A percentile compares a stretch with the other conserved stretches of the same genome.
phyloP scores from a whole-genome alignment of 2,113 vertebrate species.

The Festucalex cinctus region DNA sequence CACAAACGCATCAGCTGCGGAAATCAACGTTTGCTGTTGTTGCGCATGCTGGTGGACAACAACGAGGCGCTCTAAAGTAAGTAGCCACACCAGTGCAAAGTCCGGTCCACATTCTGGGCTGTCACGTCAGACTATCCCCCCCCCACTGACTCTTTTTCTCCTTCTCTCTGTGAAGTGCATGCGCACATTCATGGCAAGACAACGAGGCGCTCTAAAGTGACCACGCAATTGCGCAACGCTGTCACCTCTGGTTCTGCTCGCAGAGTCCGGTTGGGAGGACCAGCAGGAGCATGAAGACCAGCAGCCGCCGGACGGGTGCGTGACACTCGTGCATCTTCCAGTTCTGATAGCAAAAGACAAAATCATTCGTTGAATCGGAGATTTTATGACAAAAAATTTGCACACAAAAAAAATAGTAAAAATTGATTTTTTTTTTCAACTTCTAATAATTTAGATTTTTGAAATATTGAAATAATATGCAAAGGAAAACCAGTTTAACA shows the following conservation, averaged over 20 bases:
- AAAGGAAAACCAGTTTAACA: no score
- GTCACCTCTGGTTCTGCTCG: conserved; percentile 66
- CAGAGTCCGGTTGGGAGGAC: conserved; percentile 40
- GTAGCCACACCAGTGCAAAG: not conserved
- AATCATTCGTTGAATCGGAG: not conserved
- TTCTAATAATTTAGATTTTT: no score
- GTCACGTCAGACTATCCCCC: not conserved
- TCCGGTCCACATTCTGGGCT: not conserved
- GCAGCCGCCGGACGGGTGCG: conserved; percentile 34
- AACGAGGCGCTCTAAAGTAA: not conserved
- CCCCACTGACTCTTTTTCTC: not conserved
- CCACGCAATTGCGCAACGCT: no score
- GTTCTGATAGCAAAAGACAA: conserved; percentile 22
- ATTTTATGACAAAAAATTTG: not conserved
- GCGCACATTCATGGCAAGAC: no score
- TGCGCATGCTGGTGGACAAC: no score
- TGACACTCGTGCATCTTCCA: conserved; percentile 47
- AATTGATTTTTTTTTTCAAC: no score
- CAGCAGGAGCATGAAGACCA: conserved; percentile 54
- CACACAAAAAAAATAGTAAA: no score
- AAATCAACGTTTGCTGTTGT: no score
- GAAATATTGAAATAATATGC: no score
- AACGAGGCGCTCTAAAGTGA: no score
- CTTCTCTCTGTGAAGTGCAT: no score
- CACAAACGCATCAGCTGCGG: not conserved